phyloP scores from a whole-genome alignment of 2,797 vertebrate genomes.

The Fistularia commersonii region DNA sequence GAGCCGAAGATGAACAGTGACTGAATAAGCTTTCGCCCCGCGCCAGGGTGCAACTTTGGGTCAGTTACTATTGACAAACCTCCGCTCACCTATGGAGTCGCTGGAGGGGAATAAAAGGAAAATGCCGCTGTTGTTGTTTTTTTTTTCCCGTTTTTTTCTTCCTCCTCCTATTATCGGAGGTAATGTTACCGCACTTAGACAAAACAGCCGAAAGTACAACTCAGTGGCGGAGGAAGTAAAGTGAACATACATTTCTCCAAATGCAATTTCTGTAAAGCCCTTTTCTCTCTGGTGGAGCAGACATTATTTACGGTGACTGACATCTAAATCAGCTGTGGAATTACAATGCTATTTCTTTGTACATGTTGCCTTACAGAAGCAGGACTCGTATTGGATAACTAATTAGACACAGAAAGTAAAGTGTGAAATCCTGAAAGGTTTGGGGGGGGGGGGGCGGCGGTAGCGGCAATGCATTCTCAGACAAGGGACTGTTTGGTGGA shows the following conservation, averaged over 20 bases:
- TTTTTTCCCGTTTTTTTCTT: no score
- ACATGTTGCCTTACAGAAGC: constrained; percentile 37
- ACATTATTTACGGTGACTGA: constrained; percentile 45
- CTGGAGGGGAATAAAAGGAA: constrained; percentile 45
- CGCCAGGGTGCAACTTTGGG: constrained; percentile 66
- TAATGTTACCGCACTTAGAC: constrained; percentile 47
- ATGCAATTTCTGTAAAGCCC: constrained; percentile 28
- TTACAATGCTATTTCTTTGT: constrained; percentile 47
- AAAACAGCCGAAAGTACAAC: constrained; percentile 33
- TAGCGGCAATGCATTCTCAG: constrained; percentile 84
- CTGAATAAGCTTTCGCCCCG: constrained; percentile 63
- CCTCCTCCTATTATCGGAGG: constrained; percentile 28
- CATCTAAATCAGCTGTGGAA: constrained; percentile 58
- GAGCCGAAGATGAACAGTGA: constrained; percentile 45
- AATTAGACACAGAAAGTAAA: constrained; percentile 71
- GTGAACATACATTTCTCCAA: constrained; percentile 20
- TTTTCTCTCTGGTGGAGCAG: constrained; percentile 8
- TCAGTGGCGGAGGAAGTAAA: constrained; percentile 33
- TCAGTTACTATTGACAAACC: constrained; percentile 63
- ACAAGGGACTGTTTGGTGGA: constrained; percentile 90
- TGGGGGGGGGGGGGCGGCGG: constrained; percentile 59
- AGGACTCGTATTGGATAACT: constrained; percentile 54
- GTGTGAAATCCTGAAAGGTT: constrained; percentile 51
- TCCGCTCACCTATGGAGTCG: constrained; percentile 35
- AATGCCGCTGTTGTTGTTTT: constrained; percentile 30